Evolutionary conservation across 2,113 vertebrate genomes (phyloP).

Genomic region (Tragelaphus strepsiceros): DNA sequence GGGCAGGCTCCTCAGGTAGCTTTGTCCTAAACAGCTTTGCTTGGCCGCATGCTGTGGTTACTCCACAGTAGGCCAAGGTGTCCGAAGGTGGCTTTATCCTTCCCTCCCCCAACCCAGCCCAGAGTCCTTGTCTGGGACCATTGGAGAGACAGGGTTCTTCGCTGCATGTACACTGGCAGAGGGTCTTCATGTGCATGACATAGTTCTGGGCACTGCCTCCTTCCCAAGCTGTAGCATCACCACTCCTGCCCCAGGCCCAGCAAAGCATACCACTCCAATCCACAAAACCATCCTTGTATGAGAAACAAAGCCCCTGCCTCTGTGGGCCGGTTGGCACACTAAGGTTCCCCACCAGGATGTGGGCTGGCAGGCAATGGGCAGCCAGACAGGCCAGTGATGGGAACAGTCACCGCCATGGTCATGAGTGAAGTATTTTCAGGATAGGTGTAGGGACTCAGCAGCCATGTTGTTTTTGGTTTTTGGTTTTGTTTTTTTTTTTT

Average conservation of each 20-base stretch:
- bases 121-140: background rate
- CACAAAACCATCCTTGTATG: background rate
- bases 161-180: background rate
- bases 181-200: background rate
- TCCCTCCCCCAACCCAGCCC: background rate
- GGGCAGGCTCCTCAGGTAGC: background rate
- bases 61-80: background rate
- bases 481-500: too few relatives aligned
- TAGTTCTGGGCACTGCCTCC: background rate
- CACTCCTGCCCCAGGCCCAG: background rate
- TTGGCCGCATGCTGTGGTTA: background rate
- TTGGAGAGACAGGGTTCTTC: background rate
- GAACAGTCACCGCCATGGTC: rapidly evolving
- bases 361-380: background rate
- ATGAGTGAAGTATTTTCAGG: background rate
- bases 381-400: background rate
- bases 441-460: background rate
- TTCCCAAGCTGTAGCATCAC: background rate
- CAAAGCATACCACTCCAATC: background rate
- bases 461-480: background rate
- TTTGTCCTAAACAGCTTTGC: background rate
- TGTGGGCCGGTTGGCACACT: background rate
- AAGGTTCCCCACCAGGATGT: background rate
- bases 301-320: background rate
- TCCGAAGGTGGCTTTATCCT: background rate